Percentiles rank a stretch among this genome's conserved stretches.
phyloP scores from a whole-genome alignment of 2,113 vertebrate species.

The Dunckerocampus dactyliophorus region DNA sequence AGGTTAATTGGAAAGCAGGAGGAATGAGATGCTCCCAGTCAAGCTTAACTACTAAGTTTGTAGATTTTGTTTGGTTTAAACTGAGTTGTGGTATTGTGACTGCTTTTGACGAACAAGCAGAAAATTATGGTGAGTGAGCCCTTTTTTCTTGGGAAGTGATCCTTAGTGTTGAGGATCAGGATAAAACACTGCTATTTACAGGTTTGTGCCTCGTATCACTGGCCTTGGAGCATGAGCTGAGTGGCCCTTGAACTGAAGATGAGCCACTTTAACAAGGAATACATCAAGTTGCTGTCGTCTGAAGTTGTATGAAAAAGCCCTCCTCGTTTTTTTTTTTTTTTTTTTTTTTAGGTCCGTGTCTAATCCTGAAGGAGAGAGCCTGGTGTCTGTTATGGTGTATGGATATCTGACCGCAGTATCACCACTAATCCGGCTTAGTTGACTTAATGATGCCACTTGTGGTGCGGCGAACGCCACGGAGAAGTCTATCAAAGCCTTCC shows the following conservation, averaged over 20 bases:
- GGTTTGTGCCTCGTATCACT: conserved; percentile 17
- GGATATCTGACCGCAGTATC: conserved; percentile 96
- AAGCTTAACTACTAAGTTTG: conserved; percentile 18
- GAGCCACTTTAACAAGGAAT: conserved; percentile 59
- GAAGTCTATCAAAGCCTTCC: conserved; percentile 99
- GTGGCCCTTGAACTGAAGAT: conserved; percentile 57
- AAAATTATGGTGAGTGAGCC: neutral
- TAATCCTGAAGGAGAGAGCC: conserved; percentile 86
- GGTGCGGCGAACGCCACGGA: conserved; percentile 86
- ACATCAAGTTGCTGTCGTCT: conserved; percentile 75
- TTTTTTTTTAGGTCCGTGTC: conserved; percentile 38
- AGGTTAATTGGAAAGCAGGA: conserved; percentile 70
- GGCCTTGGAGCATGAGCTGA: conserved; percentile 26
- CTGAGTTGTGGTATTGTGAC: neutral
- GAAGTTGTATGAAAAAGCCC: neutral
- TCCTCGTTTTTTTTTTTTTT: neutral
- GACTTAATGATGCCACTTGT: conserved; percentile 99
- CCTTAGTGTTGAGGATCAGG: neutral
- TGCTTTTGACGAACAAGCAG: neutral
- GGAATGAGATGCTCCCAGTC: conserved; percentile 25
- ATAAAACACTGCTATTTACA: neutral
- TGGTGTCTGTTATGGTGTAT: conserved; percentile 81
- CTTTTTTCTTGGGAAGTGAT: neutral
- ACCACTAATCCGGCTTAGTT: conserved; percentile 99
- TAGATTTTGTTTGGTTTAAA: conserved; percentile 1